phyloP scores from a whole-genome alignment of 2,888 invertebrate species.

The Bimastos eiseni region DNA sequence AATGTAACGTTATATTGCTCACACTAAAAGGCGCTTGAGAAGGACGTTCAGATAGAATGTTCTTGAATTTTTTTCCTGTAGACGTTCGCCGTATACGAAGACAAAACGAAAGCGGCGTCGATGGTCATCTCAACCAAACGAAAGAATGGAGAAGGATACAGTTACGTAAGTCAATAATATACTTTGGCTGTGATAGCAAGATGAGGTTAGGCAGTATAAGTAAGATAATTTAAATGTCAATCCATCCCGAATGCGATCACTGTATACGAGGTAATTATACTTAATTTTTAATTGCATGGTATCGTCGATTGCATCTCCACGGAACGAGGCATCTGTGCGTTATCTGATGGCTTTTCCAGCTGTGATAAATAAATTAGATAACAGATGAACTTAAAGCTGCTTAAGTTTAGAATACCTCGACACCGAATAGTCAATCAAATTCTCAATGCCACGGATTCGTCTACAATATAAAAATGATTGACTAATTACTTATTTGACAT shows the following conservation, averaged over 20 bases:
- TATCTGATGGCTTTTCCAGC: no score
- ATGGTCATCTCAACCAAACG: background rate
- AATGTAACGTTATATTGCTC: background rate
- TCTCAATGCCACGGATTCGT: background rate
- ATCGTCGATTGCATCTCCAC: no score
- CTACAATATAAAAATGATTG: background rate
- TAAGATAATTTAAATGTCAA: no score
- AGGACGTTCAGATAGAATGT: background rate
- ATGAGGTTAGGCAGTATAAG: background rate
- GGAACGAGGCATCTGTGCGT: no score
- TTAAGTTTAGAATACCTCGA: background rate
- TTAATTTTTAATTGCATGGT: no score
- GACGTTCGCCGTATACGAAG: background rate
- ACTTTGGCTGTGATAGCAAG: background rate
- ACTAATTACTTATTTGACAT: background rate
- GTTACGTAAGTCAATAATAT: background rate
- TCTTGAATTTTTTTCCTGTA: background rate
- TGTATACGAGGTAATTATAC: no score
- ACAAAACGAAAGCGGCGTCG: background rate
- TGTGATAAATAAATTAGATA: no score
- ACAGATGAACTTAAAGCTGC: no score
- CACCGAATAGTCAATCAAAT: background rate
- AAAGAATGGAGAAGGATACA: background rate
- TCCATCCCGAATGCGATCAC: no score
- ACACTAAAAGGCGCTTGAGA: background rate